These are phyloP conservation scores for Anas bahamensis DNA, from an alignment of 2,797 vertebrate species.

Conservation along the genomic window DNA sequence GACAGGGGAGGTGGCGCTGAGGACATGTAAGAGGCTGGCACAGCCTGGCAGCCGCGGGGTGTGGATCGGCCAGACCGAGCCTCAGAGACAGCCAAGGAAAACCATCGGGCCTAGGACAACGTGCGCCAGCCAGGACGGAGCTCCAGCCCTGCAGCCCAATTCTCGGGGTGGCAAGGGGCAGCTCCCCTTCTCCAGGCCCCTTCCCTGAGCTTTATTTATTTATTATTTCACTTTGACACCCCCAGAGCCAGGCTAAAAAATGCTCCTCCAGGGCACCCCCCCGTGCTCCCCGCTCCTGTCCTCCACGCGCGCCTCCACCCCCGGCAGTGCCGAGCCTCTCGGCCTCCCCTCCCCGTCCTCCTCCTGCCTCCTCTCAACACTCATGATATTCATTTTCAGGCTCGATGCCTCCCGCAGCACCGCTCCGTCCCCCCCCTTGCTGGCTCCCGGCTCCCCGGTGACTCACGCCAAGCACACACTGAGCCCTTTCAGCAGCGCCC, in stretches of 20 bases:
- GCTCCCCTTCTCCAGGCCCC: not conserved
- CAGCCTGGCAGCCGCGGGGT: not conserved
- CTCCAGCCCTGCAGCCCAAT: not conserved
- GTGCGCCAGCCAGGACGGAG: not conserved
- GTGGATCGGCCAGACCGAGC: not conserved
- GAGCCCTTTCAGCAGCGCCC: conserved; percentile 74
- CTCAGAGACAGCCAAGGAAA: not conserved
- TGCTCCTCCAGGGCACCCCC: too few species aligned
- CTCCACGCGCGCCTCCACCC: not conserved
- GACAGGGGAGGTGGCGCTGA: not conserved
- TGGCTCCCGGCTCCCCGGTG: conserved; percentile 23
- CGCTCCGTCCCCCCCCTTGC: not conserved
- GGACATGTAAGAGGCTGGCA: not conserved
- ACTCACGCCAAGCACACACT: conserved; percentile 72
- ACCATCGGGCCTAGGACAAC: not conserved
- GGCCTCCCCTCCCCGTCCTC: not conserved
- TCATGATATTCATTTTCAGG: not conserved
- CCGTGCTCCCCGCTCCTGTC: not conserved
- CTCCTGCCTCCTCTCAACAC: not conserved
- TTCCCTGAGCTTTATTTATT: not conserved
- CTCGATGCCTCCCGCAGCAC: not conserved
- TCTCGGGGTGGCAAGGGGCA: fast-evolving
- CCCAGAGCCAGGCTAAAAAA: not conserved
- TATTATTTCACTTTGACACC: not conserved
- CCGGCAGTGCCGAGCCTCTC: not conserved